phyloP scores from a whole-genome alignment of 2,797 vertebrate genomes.

The Fistularia tabacaria region DNA sequence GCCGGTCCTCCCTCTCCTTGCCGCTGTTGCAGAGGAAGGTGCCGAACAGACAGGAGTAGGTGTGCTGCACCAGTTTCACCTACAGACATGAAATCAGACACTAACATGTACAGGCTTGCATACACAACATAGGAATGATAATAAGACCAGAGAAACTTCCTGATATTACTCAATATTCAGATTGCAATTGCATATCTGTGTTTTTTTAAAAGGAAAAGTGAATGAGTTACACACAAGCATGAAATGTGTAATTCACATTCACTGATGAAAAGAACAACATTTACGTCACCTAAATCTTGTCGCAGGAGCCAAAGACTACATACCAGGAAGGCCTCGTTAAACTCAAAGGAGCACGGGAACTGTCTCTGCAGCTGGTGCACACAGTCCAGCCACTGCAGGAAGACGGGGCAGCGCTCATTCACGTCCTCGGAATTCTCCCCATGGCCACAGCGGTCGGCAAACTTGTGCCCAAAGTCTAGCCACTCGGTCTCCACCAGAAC shows the following conservation, averaged over 20 bases:
- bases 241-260: neutral
- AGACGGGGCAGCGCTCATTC: constrained; percentile 96
- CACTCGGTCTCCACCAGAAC: constrained; percentile 96
- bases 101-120: constrained; percentile 24
- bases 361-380: constrained; percentile 98
- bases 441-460: constrained; percentile 95
- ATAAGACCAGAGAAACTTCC: neutral
- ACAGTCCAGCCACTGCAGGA: constrained; percentile 97
- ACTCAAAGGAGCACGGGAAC: constrained; percentile 99
- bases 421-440: constrained; percentile 94
- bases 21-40: constrained; percentile 98
- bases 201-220: no score
- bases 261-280: neutral
- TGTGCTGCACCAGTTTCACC: constrained; percentile 98
- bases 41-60: constrained; percentile 96
- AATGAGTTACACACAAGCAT: no score
- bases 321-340: constrained; percentile 98
- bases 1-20: constrained; percentile 91
- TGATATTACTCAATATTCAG: no score
- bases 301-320: constrained; percentile 13
- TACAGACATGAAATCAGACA: constrained; percentile 49
- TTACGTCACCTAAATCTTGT: neutral
- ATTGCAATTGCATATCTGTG: no score
- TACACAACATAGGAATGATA: constrained; percentile 15
- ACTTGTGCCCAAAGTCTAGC: constrained; percentile 98